These are phyloP conservation scores for Clarias pachynema DNA, from an alignment of 2,797 vertebrate genomes.

Conservation along the genomic window DNA sequence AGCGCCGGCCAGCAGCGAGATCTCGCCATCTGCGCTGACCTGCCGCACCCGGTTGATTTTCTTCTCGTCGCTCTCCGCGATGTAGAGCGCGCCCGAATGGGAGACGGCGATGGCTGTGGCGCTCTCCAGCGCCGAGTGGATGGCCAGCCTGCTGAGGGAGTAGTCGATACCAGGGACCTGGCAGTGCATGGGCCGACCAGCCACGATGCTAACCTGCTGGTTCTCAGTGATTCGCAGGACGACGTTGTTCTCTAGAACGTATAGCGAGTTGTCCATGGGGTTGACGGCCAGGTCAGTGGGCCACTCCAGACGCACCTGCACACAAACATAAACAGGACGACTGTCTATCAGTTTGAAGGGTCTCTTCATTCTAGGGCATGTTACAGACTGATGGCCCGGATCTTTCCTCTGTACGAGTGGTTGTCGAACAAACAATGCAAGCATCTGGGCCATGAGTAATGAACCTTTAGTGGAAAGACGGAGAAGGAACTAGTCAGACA, in stretches of 20 bases:
- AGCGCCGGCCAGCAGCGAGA: constrained; percentile 86
- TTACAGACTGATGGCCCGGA: background rate
- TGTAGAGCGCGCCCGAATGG: constrained; percentile 86
- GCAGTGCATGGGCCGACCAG: constrained; percentile 89
- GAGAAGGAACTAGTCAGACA: constrained; percentile 19
- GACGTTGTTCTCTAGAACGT: constrained; percentile 89
- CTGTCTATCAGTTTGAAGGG: constrained; percentile 2
- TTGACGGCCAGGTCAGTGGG: constrained; percentile 88
- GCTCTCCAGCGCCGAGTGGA: constrained; percentile 87
- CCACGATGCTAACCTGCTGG: constrained; percentile 89
- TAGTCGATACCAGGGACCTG: constrained; percentile 90
- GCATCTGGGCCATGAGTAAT: constrained; percentile 28
- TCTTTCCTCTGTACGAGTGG: constrained; percentile 10
- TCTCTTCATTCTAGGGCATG: background rate
- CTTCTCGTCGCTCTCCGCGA: constrained; percentile 90
- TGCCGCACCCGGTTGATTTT: constrained; percentile 89
- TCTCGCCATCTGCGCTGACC: constrained; percentile 87
- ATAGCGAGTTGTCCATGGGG: constrained; percentile 90
- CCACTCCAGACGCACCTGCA: constrained; percentile 88
- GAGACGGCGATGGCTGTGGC: constrained; percentile 87
- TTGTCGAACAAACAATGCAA: constrained; percentile 25
- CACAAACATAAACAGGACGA: constrained; percentile 2
- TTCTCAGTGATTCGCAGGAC: constrained; percentile 89
- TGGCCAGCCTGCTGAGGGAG: constrained; percentile 88
- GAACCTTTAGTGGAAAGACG: constrained; percentile 17